These are phyloP conservation scores for Toxotes lorentzi DNA, from an alignment of 2,797 vertebrate genomes.

Conservation along the genomic window DNA sequence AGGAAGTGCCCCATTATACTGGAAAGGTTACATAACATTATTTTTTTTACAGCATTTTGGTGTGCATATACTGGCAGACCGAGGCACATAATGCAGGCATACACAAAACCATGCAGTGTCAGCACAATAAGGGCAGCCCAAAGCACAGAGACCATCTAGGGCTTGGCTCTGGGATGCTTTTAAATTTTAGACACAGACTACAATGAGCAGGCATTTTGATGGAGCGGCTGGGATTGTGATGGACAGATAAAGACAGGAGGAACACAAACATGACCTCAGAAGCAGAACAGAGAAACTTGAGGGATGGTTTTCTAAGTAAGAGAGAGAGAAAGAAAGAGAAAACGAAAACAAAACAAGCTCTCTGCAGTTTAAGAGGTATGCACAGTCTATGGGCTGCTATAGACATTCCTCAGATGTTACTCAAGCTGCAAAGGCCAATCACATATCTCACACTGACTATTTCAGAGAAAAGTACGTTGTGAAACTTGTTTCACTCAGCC, in stretches of 20 bases:
- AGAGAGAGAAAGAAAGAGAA: neutral
- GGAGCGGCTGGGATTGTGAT: constrained; percentile 22
- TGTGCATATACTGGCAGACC: constrained; percentile 23
- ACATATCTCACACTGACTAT: neutral
- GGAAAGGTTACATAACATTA: constrained; percentile 57
- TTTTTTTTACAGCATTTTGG: constrained; percentile 37
- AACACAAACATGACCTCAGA: constrained; percentile 15
- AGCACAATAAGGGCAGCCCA: constrained; percentile 36
- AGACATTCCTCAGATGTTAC: constrained; percentile 66
- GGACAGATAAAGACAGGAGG: constrained; percentile 37
- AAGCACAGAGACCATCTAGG: neutral
- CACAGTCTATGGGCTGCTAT: neutral
- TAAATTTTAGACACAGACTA: neutral
- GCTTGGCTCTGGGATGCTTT: neutral
- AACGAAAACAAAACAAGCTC: constrained; percentile 27
- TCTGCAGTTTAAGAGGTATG: neutral
- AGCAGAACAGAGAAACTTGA: neutral
- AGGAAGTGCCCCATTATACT: constrained; percentile 69
- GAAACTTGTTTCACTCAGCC: constrained; percentile 59
- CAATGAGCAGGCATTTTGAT: constrained; percentile 1
- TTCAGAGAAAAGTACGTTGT: constrained; percentile 28
- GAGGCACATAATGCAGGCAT: constrained; percentile 17
- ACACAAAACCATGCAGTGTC: constrained; percentile 35
- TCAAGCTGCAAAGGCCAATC: constrained; percentile 30
- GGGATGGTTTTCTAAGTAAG: neutral